A percentile compares a stretch with the other conserved stretches of the same genome.
Evolutionary conservation across 2,797 vertebrate species (phyloP).

Genomic region (Poliocrania exsul): DNA sequence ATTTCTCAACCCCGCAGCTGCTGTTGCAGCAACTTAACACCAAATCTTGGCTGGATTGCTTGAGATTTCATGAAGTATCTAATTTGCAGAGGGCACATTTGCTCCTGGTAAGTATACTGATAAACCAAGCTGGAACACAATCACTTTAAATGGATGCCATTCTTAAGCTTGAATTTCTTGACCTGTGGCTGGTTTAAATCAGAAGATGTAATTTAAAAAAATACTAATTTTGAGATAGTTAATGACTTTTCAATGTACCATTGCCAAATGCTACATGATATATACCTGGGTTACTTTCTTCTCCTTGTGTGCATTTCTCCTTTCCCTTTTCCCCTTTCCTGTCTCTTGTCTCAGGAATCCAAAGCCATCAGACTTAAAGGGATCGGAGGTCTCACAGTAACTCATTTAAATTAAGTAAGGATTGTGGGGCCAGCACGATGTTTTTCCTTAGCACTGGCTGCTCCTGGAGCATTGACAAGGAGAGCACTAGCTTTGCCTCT

Average conservation of each 20-base stretch:
- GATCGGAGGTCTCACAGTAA: background rate
- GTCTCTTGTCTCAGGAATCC: background rate
- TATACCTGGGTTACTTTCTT: background rate
- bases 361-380: background rate
- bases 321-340: background rate
- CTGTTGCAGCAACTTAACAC: slow-evolving; percentile 26
- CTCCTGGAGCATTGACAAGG: background rate
- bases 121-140: background rate
- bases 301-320: background rate
- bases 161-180: background rate
- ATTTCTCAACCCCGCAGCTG: slow-evolving; percentile 25
- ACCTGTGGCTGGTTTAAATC: background rate
- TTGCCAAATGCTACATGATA: background rate
- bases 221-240: background rate
- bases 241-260: background rate
- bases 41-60: background rate
- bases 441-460: background rate
- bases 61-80: background rate
- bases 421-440: rapidly evolving
- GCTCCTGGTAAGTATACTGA: background rate
- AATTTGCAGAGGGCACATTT: background rate
- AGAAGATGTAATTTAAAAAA: background rate
- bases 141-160: background rate
- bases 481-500: background rate
- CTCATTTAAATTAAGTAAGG: background rate